A percentile compares a stretch with the other conserved stretches of the same genome.
phyloP scores from a whole-genome alignment of 2,888 invertebrate species.

The Leptarthrus brevirostris region DNA sequence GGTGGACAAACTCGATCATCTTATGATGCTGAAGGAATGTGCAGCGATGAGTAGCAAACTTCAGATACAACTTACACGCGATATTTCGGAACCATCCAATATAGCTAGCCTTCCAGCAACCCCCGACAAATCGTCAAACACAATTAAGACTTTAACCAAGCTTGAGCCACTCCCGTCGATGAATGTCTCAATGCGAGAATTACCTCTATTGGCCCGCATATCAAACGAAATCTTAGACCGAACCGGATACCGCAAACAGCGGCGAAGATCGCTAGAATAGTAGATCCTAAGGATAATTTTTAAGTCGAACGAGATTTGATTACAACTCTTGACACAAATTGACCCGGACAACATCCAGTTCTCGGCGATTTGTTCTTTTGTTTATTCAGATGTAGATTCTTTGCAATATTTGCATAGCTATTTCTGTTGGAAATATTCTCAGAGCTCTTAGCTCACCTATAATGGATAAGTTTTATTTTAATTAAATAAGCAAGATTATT shows the following conservation, averaged over 20 bases:
- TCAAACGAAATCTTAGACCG: slow-evolving; percentile 63
- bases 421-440: slow-evolving; percentile 42
- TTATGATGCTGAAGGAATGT: slow-evolving; percentile 75
- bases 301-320: slow-evolving; percentile 26
- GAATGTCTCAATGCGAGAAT: slow-evolving; percentile 66
- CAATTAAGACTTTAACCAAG: slow-evolving; percentile 64
- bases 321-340: slow-evolving; percentile 26
- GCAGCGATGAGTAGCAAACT: slow-evolving; percentile 55
- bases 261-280: slow-evolving; percentile 57
- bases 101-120: slow-evolving; percentile 63
- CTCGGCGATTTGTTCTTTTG: slow-evolving; percentile 37
- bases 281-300: slow-evolving; percentile 10
- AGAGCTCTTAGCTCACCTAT: slow-evolving; percentile 31
- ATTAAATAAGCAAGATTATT: slow-evolving; percentile 20
- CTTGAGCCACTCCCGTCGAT: slow-evolving; percentile 65
- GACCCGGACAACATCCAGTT: background rate
- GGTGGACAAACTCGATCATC: slow-evolving; percentile 80
- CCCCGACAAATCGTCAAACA: slow-evolving; percentile 60
- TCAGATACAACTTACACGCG: background rate
- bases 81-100: background rate
- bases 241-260: slow-evolving; percentile 55
- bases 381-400: slow-evolving; percentile 41
- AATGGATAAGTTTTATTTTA: slow-evolving; percentile 37
- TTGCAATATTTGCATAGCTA: slow-evolving; percentile 44
- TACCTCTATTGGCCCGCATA: slow-evolving; percentile 64